These are phyloP conservation scores for Agrotis clavis DNA, from an alignment of 2,888 invertebrate genomes.

Conservation along the genomic window DNA sequence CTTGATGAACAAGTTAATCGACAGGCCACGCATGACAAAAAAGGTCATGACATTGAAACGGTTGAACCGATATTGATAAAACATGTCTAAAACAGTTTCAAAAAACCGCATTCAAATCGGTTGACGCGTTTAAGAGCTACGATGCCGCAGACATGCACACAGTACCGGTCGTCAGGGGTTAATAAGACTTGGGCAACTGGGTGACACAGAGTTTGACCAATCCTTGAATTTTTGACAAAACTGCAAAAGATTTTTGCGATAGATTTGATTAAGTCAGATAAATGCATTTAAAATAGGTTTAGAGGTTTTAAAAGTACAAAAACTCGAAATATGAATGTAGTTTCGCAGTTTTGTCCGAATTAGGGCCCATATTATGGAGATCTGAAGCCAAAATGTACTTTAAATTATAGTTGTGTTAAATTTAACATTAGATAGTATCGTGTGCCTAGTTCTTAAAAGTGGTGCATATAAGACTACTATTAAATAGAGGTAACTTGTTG, in stretches of 20 bases:
- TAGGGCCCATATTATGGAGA: constrained; percentile 66
- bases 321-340: constrained; percentile 78
- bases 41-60: too few relatives aligned
- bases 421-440: constrained; percentile 45
- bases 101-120: too few relatives aligned
- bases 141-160: too few relatives aligned
- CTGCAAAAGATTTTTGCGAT: constrained; percentile 74
- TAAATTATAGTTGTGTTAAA: constrained; percentile 67
- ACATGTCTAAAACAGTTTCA: too few relatives aligned
- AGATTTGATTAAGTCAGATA: constrained; percentile 79
- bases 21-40: too few relatives aligned
- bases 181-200: not conserved
- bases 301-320: constrained; percentile 86
- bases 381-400: constrained; percentile 84
- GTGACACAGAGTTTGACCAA: constrained; percentile 20
- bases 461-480: constrained; percentile 80
- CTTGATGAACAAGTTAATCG: too few relatives aligned
- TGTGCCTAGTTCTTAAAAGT: constrained; percentile 72
- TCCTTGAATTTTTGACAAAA: constrained; percentile 74
- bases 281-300: constrained; percentile 89
- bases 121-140: too few relatives aligned
- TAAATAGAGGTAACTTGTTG: constrained; percentile 60
- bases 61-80: too few relatives aligned
- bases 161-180: too few relatives aligned
- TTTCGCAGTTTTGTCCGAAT: constrained; percentile 77